Evolutionary conservation across 2,888 invertebrate genomes (phyloP).

Genomic region (Ectemnius lituratus): DNA sequence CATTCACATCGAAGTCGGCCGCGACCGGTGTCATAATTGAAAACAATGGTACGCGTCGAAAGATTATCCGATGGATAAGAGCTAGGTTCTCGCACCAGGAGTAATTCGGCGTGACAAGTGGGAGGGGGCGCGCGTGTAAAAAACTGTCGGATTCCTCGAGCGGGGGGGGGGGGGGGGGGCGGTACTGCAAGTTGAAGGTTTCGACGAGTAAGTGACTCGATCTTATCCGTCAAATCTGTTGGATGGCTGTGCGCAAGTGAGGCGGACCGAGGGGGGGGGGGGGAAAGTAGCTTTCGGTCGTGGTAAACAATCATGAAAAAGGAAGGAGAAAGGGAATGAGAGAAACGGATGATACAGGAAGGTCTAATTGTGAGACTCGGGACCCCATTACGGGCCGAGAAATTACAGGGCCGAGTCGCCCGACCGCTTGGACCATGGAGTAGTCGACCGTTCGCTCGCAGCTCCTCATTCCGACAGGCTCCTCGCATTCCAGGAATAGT

Average conservation of each 20-base stretch:
- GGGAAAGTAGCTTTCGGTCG: constrained; percentile 55
- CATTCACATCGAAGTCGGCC: no score
- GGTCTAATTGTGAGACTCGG: constrained; percentile 74
- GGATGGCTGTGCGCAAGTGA: no score
- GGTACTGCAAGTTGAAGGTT: no score
- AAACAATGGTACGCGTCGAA: no score
- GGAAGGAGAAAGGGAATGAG: constrained; percentile 28
- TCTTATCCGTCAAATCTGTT: not conserved
- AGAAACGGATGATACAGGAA: constrained; percentile 66
- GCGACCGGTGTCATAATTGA: no score
- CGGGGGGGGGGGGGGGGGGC: no score
- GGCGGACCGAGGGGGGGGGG: constrained; percentile 2
- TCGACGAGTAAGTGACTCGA: not conserved
- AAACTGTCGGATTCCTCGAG: not conserved
- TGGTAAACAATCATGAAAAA: constrained; percentile 53
- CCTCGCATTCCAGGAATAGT: constrained; percentile 65
- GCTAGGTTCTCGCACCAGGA: no score
- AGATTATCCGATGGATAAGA: no score
- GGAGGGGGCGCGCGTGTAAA: no score
- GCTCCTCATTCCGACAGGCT: constrained; percentile 50
- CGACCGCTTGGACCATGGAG: constrained; percentile 59
- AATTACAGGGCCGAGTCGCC: constrained; percentile 73
- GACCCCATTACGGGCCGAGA: constrained; percentile 70
- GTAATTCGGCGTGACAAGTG: no score
- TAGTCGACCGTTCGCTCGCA: constrained; percentile 31